A percentile compares a stretch with the other conserved stretches of the same genome.
phyloP scores from a whole-genome alignment of 2,113 vertebrate species.

The Dunckerocampus dactyliophorus region DNA sequence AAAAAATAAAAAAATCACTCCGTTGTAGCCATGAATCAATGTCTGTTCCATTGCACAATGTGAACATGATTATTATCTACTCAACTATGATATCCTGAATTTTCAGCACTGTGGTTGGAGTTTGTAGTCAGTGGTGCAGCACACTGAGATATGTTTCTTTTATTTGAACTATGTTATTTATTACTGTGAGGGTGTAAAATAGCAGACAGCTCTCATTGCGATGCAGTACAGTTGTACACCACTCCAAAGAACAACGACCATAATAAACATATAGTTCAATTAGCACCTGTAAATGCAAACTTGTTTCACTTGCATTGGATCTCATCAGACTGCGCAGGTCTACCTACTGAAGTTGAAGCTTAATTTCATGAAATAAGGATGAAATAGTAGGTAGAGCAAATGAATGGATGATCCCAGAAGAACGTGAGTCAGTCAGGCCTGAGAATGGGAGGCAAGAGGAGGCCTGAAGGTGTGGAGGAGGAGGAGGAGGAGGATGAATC shows the following conservation, averaged over 20 bases:
- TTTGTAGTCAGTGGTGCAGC: too few relatives aligned
- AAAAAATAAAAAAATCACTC: not conserved
- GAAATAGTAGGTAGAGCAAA: not conserved
- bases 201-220: too few relatives aligned
- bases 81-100: too few relatives aligned
- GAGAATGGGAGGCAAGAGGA: conserved; percentile 46
- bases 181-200: too few relatives aligned
- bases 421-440: conserved; percentile 33
- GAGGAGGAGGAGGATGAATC: conserved; percentile 44
- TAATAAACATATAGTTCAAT: too few relatives aligned
- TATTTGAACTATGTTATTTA: too few relatives aligned
- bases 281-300: not conserved
- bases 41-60: not conserved
- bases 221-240: too few relatives aligned
- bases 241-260: too few relatives aligned
- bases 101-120: too few relatives aligned
- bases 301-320: not conserved
- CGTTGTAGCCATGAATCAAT: not conserved
- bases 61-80: not conserved
- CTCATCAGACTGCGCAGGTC: not conserved
- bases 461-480: not conserved
- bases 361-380: not conserved
- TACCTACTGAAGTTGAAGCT: not conserved
- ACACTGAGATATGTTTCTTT: too few relatives aligned
- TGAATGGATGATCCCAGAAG: conserved; percentile 22